Base-by-base conservation (phyloP, 1,140 invertebrate species). In the Trissolcus basalis region DNA sequence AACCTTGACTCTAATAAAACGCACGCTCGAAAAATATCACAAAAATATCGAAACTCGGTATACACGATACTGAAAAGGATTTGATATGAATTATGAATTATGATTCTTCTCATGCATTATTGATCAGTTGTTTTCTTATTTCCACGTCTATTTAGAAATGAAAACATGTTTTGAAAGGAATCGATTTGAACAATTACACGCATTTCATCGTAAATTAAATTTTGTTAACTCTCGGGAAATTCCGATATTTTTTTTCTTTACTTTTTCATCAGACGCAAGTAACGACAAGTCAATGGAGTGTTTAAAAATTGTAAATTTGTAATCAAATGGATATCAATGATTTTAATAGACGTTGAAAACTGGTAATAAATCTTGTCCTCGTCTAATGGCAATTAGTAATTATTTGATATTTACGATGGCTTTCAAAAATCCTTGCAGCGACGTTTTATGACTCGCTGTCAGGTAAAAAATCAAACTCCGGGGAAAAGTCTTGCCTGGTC, bases 391-490 rank as follows among this genome's bases (percentile, higher is more conserved):
- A 75, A 78, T 75, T 75, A 78, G 63, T n/a, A 59, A 78, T 72
- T 71, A 72, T 74, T 68, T 15, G 53, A 64, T 78, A 72, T 78
- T 74, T 71, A 71, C 50, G 70, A 78, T 74, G 61, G 70, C 65
- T 78, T 78, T 78, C 70, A 55, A 71, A 75, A 78, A 70, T 67
- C 55, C 60, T 71, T 68, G 64, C 48, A 48, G 44, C 35, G 41
- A 59, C 60, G 36, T 65, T 74, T 74, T 67, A 70, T 68, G 70
- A 74, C 70, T 65, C 7, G 56, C 53, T 67, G 61, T 61, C 76
- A 74, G 70, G 55, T 74, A 73, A 74, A 78, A n/a, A 63, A 12
- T 43, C 16, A 58, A 58, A 60, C 47, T 64, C 49, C 44, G 60
- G 45, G 58, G 63, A 71, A 72, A 69, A 70, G 39, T 35, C 56